Base-by-base conservation (phyloP, 2,888 invertebrate species). In the Patella caerulea region DNA sequence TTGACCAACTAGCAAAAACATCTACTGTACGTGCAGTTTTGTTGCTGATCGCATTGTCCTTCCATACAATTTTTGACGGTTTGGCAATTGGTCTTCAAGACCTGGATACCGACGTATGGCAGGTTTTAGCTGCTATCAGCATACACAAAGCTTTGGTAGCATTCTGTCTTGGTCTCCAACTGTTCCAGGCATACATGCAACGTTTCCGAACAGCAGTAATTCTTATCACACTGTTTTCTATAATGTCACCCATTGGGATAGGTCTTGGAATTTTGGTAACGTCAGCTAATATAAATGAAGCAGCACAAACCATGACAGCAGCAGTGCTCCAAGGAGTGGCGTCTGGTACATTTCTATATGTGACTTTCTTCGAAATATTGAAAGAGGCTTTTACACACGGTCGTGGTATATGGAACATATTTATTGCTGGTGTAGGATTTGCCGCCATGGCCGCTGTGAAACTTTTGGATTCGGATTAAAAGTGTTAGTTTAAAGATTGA, bases 281-380 rank as follows among this genome's bases (percentile, higher is more conserved):
- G 0, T 79, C 79, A 14, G 79, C 79, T 14, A 72, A 76, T 3
- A 72, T 79, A 12, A 70, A 81, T 55, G 75, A 71, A 5, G 34
- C 34, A 9, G 79, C 82, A 2, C 78, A 77, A 56, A 53, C 77
- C 17, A 79, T 88, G 53, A 81, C 87, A 9, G 87, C 85, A 73
- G 92, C 92, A 1, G 82, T 93, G 65, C 88, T 86, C 34, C 96
- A 98, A 93, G 97, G 97, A 9, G 92, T 98, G 77, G 97, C 98
- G 0, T 95, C 96, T 19, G 98, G 98, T 15, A 98, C 98, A 0
- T 94, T 98, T 69, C 93, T 98, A 12, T 98, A 98, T 92, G 97
- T 98, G 29, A 97, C 98, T 12, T 97, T 97, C 93, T 97, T 98
- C 91, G 98, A 98, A 92, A 96, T 98, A 79, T 93, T 98, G 87